phyloP scores from a whole-genome alignment of 2,113 vertebrate species.

The Bubo scandiacus region DNA sequence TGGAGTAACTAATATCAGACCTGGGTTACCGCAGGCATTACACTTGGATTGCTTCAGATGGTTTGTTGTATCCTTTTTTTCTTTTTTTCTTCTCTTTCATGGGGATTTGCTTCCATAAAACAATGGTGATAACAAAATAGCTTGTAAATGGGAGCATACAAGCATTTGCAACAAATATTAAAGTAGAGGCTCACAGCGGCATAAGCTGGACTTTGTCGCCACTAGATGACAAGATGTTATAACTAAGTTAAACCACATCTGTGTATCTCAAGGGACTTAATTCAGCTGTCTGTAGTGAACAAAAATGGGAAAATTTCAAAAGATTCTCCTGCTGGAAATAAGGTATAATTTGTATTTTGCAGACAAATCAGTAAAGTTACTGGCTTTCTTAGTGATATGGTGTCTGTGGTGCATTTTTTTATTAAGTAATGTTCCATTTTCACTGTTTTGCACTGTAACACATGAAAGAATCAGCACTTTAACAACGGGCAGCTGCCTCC shows the following conservation, averaged over 20 bases:
- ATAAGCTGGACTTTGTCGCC: slow-evolving; percentile 99
- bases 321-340: slow-evolving; percentile 93
- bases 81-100: slow-evolving; percentile 73
- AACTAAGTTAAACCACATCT: slow-evolving; percentile 95
- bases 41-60: slow-evolving; percentile 88
- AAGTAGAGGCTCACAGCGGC: slow-evolving; percentile 95
- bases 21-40: slow-evolving; percentile 71
- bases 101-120: slow-evolving; percentile 85
- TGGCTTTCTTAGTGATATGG: slow-evolving; percentile 97
- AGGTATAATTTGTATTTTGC: slow-evolving; percentile 99
- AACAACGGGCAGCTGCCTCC: background rate
- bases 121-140: slow-evolving; percentile 91
- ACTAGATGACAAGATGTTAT: slow-evolving; percentile 95
- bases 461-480: background rate
- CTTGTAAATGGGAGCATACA: slow-evolving; percentile 88
- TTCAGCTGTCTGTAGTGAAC: slow-evolving; percentile 98
- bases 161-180: slow-evolving; percentile 88
- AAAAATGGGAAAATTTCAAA: slow-evolving; percentile 87
- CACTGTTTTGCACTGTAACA: background rate
- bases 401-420: slow-evolving; percentile 89
- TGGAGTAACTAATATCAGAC: slow-evolving; percentile 71
- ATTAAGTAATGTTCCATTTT: slow-evolving; percentile 45
- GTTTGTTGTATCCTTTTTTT: slow-evolving; percentile 87
- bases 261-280: slow-evolving; percentile 98
- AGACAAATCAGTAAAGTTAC: slow-evolving; percentile 99